Conservation (phyloP, 2,797 vertebrate species). For the Gymnoscopelus braueri region DNA sequence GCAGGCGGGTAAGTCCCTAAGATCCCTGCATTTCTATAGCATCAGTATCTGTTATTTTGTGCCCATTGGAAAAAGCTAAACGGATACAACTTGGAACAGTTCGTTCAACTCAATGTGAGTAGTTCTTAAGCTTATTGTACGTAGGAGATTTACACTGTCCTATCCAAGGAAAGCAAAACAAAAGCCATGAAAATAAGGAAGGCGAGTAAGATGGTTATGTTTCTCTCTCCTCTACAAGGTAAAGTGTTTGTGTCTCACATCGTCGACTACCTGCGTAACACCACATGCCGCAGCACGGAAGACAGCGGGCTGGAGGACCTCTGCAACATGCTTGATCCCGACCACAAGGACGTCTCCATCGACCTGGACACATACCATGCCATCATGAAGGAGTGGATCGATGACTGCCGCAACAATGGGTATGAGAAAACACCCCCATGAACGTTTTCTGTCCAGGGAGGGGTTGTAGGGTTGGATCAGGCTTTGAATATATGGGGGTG, state of each 20-base stretch:
- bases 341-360: slow-evolving; percentile 85
- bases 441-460: no score
- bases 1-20: not conserved
- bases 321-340: slow-evolving; percentile 89
- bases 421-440: slow-evolving; percentile 51
- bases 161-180: no score
- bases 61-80: not conserved
- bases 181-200: no score
- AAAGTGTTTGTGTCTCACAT: slow-evolving; percentile 89
- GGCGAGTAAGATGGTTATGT: not conserved
- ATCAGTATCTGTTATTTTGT: slow-evolving; percentile 5
- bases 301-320: slow-evolving; percentile 89
- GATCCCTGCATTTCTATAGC: not conserved
- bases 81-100: not conserved
- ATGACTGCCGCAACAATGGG: slow-evolving; percentile 85
- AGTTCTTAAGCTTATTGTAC: no score
- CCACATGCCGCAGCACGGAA: slow-evolving; percentile 81
- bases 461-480: no score
- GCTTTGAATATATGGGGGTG: no score
- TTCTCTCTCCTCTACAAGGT: slow-evolving; percentile 70
- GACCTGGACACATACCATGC: slow-evolving; percentile 89
- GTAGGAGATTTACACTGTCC: no score
- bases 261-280: slow-evolving; percentile 87
- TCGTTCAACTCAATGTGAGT: no score
- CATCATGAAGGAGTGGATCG: slow-evolving; percentile 89